These are phyloP conservation scores for Eulemur albifrons DNA, from an alignment of 2,797 vertebrate genomes.

Conservation along the genomic window DNA sequence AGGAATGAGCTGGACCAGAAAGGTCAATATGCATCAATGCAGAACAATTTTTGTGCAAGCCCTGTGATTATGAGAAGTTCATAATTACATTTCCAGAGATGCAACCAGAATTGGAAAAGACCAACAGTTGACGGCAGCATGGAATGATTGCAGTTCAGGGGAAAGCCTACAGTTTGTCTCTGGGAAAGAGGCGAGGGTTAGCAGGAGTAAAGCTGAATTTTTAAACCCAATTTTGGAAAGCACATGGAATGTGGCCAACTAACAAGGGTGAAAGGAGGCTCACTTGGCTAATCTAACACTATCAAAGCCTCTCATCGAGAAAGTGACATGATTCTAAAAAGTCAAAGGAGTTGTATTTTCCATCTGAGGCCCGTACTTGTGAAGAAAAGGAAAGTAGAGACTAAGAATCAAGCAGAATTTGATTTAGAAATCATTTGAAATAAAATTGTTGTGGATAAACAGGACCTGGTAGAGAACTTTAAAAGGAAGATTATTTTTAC, in stretches of 20 bases:
- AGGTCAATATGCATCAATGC: not conserved
- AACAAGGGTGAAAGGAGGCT: not conserved
- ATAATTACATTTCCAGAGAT: not conserved
- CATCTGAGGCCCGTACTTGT: not conserved
- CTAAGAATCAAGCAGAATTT: not conserved
- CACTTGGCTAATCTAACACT: not conserved
- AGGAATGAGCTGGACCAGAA: not conserved
- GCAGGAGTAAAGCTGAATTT: not conserved
- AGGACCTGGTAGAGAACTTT: not conserved
- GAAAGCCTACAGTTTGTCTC: not conserved
- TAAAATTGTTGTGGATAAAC: not conserved
- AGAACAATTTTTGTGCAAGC: not conserved
- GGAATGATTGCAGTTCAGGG: not conserved
- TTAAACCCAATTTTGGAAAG: not conserved
- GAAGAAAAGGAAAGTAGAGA: not conserved
- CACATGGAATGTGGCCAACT: not conserved
- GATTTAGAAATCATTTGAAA: not conserved
- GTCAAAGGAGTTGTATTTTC: not conserved
- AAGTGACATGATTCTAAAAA: not conserved
- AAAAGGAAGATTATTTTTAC: not conserved
- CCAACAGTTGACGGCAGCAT: not conserved
- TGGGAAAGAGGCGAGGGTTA: not conserved
- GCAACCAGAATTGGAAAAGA: not conserved
- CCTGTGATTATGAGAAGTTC: not conserved
- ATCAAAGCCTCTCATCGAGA: not conserved